Evolutionary conservation across 2,888 invertebrate species (phyloP), one percentile per base, ranked within the genome.

Genomic region (Brenthis daphne): DNA sequence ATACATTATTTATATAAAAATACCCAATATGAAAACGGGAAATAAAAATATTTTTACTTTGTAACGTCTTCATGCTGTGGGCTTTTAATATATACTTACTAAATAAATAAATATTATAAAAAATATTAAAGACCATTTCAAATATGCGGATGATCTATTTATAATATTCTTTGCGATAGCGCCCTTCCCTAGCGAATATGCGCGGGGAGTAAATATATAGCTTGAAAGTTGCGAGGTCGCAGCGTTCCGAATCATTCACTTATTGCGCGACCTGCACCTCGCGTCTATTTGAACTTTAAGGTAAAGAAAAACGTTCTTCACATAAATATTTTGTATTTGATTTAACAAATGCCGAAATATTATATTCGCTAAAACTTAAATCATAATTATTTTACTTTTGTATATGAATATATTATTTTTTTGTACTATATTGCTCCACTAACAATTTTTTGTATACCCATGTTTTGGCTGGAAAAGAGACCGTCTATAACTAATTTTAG

Each of bases 151-250:
- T 58, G 48, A 12, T 50, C 37, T 57, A 29, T 57, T 20, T 47
- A 57, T 33, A 48, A 69, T 57, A 67, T 37, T 67, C 69, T 82
- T 77, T 82, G 85, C 77, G 82, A 80, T 81, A 80, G 79, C 80
- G 82, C 87, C 87, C 86, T 87, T 82, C 87, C 86, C 82, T 75
- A 73, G 69, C 73, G 74, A 70, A 74, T 72, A 64, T 43, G 74
- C 37, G 75, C 58, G 66, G 65, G 74, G 77, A 77, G 75, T 82
- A 76, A 20, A 80, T 86, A 87, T 85, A 88, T 83, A 86, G 83
- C 82, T 79, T 76, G 75, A 75, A 71, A 75, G 73, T 77, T 70
- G 74, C 81, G 80, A 80, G 80, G 80, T 79, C 80, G 78, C 75
- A 61, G 76, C 77, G 80, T 83, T 85, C 82, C 76, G 79, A 79